Conservation (phyloP, 2,797 vertebrate genomes). For the Bovichtus diacanthus region DNA sequence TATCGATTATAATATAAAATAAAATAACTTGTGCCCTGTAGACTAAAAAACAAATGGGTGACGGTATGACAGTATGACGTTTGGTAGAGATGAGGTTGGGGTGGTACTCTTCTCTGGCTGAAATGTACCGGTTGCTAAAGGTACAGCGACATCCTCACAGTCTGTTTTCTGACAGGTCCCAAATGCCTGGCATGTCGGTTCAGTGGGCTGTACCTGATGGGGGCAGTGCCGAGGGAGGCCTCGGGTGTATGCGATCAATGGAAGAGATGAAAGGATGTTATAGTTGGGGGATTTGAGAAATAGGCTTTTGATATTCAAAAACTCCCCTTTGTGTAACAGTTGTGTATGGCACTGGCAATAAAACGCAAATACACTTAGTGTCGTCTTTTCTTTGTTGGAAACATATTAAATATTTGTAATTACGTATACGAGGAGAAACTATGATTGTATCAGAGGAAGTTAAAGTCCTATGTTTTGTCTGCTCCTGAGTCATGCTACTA, state of each 20-base stretch:
- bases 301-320: constrained; percentile 7
- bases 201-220: constrained; percentile 49
- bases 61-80: too few relatives aligned
- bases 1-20: too few relatives aligned
- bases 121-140: constrained; percentile 44
- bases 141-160: constrained; percentile 31
- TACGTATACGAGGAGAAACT: too few relatives aligned
- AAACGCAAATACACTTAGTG: not conserved
- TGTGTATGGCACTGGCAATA: not conserved
- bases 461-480: not conserved
- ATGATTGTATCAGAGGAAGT: too few relatives aligned
- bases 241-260: constrained; percentile 25
- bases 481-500: too few relatives aligned
- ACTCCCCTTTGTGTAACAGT: not conserved
- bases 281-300: constrained; percentile 12
- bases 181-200: constrained; percentile 40
- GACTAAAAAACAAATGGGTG: not conserved
- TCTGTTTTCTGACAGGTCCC: constrained; percentile 38
- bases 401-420: too few relatives aligned
- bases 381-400: not conserved
- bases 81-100: constrained; percentile 4
- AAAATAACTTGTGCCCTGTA: too few relatives aligned
- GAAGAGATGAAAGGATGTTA: constrained; percentile 23
- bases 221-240: constrained; percentile 20
- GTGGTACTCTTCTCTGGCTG: constrained; percentile 12